Base-by-base conservation (phyloP, 2,888 invertebrate species). In the Apotomis turbidana region DNA sequence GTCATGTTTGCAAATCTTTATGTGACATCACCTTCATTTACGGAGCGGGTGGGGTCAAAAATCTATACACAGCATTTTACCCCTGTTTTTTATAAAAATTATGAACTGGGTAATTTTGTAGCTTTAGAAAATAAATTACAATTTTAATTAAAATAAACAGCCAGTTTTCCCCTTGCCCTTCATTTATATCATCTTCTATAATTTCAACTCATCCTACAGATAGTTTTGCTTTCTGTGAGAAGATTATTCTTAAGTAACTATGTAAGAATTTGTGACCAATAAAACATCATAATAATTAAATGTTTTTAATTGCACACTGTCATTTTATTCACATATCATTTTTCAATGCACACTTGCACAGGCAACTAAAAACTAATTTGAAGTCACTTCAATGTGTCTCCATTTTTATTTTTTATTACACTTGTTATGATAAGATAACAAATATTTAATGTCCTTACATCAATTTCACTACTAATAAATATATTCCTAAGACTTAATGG, bases 401-500 rank as follows among this genome's bases (percentile, higher is more conserved):
- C 78, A 80, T 76, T 78, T 74, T 81, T 74, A 79, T 82, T 85
- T 82, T 85, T 41, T 41, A 41, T 41, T 41, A 86, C 85, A 85
- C 79, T 81, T 80, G 78, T 27, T 78, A 83, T 85, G 83, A 88
- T 84, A 82, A 93, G 91, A 85, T 82, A 85, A 86, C 83, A 77
- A 83, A 80, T 83, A 68, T 58, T 72, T 58, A 51, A 80, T 80
- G 83, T 83, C 82, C 88, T 90, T 89, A 89, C 44, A 63, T 67
- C 77, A 83, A 85, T 87, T 87, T 85, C 81, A 88, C 89, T 91
- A 90, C 44, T 81, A 91, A 91, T 91, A 93, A 92, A 91, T 93
- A 91, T 80, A 83, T 78, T 83, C 74, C 77, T 80, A 82, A 75
- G 63, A 75, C 75, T 89, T 93, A 93, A 78, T 90, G 90, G 87